phyloP scores from a whole-genome alignment of 2,888 invertebrate genomes.

The Melieria picta region DNA sequence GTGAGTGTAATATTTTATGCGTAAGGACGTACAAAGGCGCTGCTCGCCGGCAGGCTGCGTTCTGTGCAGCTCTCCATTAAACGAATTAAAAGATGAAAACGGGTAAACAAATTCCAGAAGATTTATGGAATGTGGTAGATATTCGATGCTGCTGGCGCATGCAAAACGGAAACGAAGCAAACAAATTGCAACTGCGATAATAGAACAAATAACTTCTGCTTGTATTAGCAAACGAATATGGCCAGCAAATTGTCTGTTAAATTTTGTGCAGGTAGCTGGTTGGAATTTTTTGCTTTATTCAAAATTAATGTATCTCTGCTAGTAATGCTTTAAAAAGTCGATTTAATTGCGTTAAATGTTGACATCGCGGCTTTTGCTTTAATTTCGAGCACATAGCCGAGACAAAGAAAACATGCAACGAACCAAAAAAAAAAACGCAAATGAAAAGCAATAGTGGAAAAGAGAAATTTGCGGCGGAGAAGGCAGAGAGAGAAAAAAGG shows the following conservation, averaged over 20 bases:
- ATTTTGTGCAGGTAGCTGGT: background rate
- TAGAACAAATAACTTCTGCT: no score
- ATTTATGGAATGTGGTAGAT: conserved; percentile 12
- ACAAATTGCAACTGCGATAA: no score
- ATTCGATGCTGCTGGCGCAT: no score
- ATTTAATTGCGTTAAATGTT: conserved; percentile 24
- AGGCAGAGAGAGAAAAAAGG: no score
- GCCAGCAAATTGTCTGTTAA: no score
- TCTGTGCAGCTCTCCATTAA: conserved; percentile 57
- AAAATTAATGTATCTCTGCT: background rate
- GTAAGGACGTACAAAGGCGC: conserved; percentile 44
- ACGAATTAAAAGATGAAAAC: conserved; percentile 51
- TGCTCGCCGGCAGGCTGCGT: background rate
- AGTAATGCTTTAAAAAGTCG: background rate
- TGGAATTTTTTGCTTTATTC: background rate
- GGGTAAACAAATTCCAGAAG: conserved; percentile 36
- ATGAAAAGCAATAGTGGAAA: conserved; percentile 24
- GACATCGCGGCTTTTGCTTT: conserved; percentile 8
- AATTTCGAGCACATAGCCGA: conserved; percentile 5
- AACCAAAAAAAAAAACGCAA: conserved; percentile 17
- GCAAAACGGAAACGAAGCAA: no score
- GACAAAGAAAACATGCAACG: conserved; percentile 20
- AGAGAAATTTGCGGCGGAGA: conserved; percentile 21
- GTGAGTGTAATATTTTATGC: conserved; percentile 58
- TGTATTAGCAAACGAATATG: no score